Evolutionary conservation across 2,888 invertebrate genomes (phyloP), one percentile per base, ranked within the genome.

Genomic region (Drosophila cognata): DNA sequence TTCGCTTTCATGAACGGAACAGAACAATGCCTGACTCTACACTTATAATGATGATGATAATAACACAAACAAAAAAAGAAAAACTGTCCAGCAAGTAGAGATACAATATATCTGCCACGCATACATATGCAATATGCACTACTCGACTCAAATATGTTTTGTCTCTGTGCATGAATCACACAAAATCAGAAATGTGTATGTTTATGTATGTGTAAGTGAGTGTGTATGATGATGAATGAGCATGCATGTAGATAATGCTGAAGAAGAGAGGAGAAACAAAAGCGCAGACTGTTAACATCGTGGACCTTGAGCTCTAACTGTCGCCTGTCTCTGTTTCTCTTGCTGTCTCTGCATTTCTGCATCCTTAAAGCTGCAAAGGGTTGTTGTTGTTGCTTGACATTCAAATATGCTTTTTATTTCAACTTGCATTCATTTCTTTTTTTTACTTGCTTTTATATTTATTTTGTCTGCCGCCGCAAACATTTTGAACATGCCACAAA

Each of bases 1-100:
- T 84, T 87, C 84, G 88, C 84, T 84, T 84, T 84, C 88, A 82
- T 60, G 61, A 58, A 38, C 65, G 59, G 55, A 53, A 43, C 46
- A 56, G 62, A 65, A 66, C 75, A 77, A 63, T 46, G 66, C 50
- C 31, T 33, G 55, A 65, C 63, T 56, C 55, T 63, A 46, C 46
- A 25, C 46, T 77, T 57, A 50, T 55, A 36, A 57, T 65, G 58
- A 77, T 73, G 70, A 74, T 80, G 41, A 35, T 35, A 59, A 55
- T 66, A 51, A 50, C 21, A 67, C 36, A 46, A 28, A 48, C 16
- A 33, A 25, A 16, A 16, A 6, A 25, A 38, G 21, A 53, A 72
- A 63, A 57, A 65, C 41, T 77, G 71, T 81, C 71, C 84, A 70
- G 74, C 60, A 51, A 63, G 25, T 16, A 25, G 67, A 81, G 78